Conservation (phyloP, 2,888 invertebrate species). For the Prenolepis imparis region DNA sequence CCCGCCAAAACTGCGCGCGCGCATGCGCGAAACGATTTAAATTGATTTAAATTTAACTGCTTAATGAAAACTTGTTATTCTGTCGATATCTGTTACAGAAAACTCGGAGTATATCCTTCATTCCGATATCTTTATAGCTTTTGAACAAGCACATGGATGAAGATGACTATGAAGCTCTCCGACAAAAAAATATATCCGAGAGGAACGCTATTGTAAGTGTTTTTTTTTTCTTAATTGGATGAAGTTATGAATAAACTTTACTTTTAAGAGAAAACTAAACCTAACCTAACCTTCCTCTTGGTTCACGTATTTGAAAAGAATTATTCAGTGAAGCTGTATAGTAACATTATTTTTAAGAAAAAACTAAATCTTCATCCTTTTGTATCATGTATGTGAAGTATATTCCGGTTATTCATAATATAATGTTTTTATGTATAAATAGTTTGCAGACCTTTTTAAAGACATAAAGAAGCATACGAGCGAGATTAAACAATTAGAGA, state of each 20-base stretch:
- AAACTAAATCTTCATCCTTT: no score
- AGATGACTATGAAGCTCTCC: slow-evolving; percentile 78
- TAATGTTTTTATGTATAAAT: slow-evolving; percentile 50
- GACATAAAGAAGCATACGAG: slow-evolving; percentile 72
- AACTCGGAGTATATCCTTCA: not conserved
- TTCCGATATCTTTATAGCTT: not conserved
- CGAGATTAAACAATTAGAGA: slow-evolving; percentile 62
- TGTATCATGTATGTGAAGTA: not conserved
- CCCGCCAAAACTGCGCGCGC: no score
- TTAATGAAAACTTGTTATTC: not conserved
- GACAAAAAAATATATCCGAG: slow-evolving; percentile 82
- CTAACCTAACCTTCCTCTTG: no score
- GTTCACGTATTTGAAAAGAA: no score
- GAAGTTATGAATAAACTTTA: slow-evolving; percentile 42
- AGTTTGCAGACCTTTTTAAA: slow-evolving; percentile 81
- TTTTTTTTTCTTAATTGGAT: not conserved
- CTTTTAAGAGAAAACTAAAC: no score
- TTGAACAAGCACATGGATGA: slow-evolving; percentile 63
- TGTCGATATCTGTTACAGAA: not conserved
- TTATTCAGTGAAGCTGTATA: no score
- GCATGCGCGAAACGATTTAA: not conserved
- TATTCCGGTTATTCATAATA: not conserved
- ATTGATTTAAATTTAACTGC: not conserved
- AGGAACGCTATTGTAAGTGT: slow-evolving; percentile 81
- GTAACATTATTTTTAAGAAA: no score